phyloP scores from a whole-genome alignment of 2,797 vertebrate species.

The Typhlichthys eigenmanni region DNA sequence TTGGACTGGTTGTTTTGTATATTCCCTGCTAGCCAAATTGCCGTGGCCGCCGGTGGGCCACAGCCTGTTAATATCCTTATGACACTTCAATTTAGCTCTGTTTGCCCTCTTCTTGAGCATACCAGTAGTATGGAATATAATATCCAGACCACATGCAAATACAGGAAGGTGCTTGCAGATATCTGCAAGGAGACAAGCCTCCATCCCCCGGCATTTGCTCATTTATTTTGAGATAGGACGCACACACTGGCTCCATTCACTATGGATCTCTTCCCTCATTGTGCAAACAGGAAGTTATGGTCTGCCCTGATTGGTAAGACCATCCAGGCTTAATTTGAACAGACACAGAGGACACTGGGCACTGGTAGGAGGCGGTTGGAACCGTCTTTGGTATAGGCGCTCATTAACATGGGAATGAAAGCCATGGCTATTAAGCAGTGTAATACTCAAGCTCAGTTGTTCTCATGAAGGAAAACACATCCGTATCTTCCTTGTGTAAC shows the following conservation, averaged over 20 bases:
- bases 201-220: conserved; percentile 6
- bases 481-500: not conserved
- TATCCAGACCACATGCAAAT: conserved; percentile 14
- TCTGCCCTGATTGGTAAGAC: conserved; percentile 6
- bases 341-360: conserved; percentile 6
- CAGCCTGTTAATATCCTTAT: conserved; percentile 60
- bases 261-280: conserved; percentile 10
- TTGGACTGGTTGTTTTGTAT: conserved; percentile 38
- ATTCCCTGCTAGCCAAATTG: conserved; percentile 51
- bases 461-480: not conserved
- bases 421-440: conserved; percentile 2
- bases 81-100: conserved; percentile 50
- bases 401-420: conserved; percentile 14
- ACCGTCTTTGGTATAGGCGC: not conserved
- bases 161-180: conserved; percentile 2
- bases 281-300: conserved; percentile 8
- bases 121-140: conserved; percentile 19
- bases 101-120: not conserved
- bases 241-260: conserved; percentile 1
- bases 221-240: conserved; percentile 9
- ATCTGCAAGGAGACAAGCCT: not conserved
- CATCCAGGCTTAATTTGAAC: conserved; percentile 6
- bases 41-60: conserved; percentile 33
- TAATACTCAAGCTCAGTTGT: not conserved
- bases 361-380: conserved; percentile 5